Evolutionary conservation across 2,113 vertebrate species (phyloP).

Genomic region (Saguinus midas): DNA sequence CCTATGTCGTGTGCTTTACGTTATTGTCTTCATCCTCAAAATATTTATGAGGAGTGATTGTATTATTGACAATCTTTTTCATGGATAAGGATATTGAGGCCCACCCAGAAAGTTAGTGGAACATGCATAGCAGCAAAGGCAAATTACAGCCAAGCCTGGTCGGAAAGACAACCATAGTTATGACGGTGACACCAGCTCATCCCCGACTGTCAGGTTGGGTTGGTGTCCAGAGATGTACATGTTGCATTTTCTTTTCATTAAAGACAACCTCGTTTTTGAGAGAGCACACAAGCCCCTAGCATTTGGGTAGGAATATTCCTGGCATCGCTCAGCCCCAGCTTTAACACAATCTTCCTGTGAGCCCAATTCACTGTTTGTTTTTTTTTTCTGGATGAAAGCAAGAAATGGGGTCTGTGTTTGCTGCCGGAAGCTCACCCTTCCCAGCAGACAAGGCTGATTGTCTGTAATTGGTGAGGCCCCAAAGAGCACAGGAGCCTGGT

Average conservation of each 20-base stretch:
- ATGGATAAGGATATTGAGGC: not conserved
- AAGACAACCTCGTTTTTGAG: not conserved
- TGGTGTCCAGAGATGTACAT: not conserved
- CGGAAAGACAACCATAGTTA: not conserved
- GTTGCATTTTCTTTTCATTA: not conserved
- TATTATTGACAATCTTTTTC: not conserved
- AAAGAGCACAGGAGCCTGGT: slow-evolving; percentile 7
- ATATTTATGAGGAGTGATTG: not conserved
- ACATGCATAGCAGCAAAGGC: not conserved
- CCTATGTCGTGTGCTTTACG: not conserved
- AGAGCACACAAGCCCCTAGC: not conserved
- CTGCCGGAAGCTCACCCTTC: slow-evolving; percentile 59
- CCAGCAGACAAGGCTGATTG: slow-evolving; percentile 61
- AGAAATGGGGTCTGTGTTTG: slow-evolving; percentile 44
- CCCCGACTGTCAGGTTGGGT: no score
- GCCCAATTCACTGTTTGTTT: slow-evolving; percentile 12
- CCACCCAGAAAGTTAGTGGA: not conserved
- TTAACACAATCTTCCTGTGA: not conserved
- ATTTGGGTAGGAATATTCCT: not conserved
- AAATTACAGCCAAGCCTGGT: not conserved
- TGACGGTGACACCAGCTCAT: rapidly evolving
- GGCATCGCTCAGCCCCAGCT: not conserved
- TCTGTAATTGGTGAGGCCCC: slow-evolving; percentile 71
- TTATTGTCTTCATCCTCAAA: not conserved
- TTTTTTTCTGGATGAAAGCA: slow-evolving; percentile 49